Percentiles rank a stretch among this genome's conserved stretches.
Evolutionary conservation across 2,888 invertebrate genomes (phyloP).

Genomic region (Clostera curtula): DNA sequence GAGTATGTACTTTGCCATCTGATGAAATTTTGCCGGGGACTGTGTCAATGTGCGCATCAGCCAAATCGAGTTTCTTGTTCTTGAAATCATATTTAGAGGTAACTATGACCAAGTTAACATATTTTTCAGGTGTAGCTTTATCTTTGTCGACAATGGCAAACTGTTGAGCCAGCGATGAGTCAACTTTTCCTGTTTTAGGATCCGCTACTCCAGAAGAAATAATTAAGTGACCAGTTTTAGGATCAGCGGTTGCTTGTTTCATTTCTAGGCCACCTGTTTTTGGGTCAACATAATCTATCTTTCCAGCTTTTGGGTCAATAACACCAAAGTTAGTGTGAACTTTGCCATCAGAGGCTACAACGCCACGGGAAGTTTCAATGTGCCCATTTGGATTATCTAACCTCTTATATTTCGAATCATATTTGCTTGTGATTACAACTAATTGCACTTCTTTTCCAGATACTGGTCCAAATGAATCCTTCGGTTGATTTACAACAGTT

Average conservation of each 20-base stretch:
- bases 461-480: conserved; percentile 49
- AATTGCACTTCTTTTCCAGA: conserved; percentile 68
- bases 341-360: conserved; percentile 50
- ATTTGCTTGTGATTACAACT: conserved; percentile 71
- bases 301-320: conserved; percentile 73
- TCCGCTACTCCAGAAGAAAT: conserved; percentile 72
- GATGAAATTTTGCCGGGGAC: conserved; percentile 40
- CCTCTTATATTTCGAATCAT: conserved; percentile 70
- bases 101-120: conserved; percentile 57
- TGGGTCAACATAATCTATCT: conserved; percentile 70
- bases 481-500: conserved; percentile 56
- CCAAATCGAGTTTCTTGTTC: conserved; percentile 52
- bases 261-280: conserved; percentile 73
- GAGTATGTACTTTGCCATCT: conserved; percentile 70
- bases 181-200: conserved; percentile 73
- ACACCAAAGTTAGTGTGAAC: conserved; percentile 70
- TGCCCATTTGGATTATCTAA: conserved; percentile 71
- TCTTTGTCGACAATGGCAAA: conserved; percentile 59
- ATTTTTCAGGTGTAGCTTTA: conserved; percentile 46
- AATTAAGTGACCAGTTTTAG: conserved; percentile 71
- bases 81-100: conserved; percentile 73
- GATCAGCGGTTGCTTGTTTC: conserved; percentile 73
- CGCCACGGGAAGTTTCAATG: conserved; percentile 65
- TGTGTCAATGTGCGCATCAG: conserved; percentile 53
- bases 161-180: conserved; percentile 68